Conservation (phyloP, 2,797 vertebrate genomes). For the Hoplostethus atlanticus region DNA sequence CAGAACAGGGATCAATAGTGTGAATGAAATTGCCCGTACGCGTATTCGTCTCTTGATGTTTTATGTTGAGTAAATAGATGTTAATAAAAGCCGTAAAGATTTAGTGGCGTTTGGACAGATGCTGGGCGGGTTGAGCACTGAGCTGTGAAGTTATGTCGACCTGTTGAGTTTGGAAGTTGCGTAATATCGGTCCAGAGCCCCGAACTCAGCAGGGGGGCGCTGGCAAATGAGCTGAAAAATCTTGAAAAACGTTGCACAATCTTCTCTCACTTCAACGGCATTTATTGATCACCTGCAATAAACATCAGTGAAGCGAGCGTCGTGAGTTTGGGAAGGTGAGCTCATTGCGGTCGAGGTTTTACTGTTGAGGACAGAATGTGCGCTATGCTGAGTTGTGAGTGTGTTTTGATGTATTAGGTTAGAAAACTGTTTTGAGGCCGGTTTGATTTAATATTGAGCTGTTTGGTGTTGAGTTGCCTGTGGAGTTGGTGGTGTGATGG, state of each 20-base stretch:
- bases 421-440: conserved; percentile 30
- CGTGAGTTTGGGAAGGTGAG: conserved; percentile 4
- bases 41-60: background rate
- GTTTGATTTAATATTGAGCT: conserved; percentile 49
- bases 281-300: conserved; percentile 58
- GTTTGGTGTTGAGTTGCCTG: conserved; percentile 9
- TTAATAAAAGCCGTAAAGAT: background rate
- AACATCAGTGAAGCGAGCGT: conserved; percentile 32
- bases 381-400: conserved; percentile 30
- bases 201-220: background rate
- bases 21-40: no score
- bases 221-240: conserved; percentile 4
- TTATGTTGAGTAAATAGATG: conserved; percentile 7
- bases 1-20: no score
- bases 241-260: conserved; percentile 17
- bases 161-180: background rate
- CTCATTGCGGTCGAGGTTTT: conserved; percentile 32
- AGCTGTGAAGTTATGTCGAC: no score
- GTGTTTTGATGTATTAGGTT: conserved; percentile 39
- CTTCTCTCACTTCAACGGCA: conserved; percentile 32
- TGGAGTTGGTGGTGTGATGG: background rate
- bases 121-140: no score
- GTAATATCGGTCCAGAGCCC: background rate
- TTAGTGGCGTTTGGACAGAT: no score
- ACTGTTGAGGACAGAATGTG: conserved; percentile 27